Conservation (phyloP, 2,113 vertebrate species). For the Cygnus buccinator region DNA sequence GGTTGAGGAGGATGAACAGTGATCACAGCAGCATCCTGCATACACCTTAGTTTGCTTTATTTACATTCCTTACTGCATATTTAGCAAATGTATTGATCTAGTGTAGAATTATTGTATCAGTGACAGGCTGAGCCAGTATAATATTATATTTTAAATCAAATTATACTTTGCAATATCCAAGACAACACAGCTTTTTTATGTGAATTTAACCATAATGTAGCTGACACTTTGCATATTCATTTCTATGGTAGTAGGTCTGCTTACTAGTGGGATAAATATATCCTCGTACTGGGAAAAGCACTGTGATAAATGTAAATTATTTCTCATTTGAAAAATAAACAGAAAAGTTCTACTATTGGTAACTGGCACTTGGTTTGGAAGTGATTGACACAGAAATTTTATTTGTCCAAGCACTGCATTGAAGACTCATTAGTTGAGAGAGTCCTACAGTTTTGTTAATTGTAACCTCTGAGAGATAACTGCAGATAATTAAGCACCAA, state of each 20-base stretch:
- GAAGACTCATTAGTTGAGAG: constrained; percentile 4
- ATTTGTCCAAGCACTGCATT: background rate
- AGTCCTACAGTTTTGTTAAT: background rate
- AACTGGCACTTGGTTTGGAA: background rate
- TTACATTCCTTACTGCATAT: background rate
- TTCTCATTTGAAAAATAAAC: background rate
- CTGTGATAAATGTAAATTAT: background rate
- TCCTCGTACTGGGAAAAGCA: background rate
- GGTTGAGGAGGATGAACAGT: background rate
- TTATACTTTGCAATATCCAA: background rate
- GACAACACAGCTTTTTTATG: background rate
- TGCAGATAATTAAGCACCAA: background rate
- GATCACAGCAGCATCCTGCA: background rate
- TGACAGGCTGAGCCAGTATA: background rate
- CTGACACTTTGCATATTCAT: background rate
- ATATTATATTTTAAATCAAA: background rate
- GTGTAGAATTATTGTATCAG: background rate
- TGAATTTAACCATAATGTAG: background rate
- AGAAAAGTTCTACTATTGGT: background rate
- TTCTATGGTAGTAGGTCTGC: background rate
- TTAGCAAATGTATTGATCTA: background rate
- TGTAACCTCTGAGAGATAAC: constrained; percentile 3
- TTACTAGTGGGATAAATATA: background rate
- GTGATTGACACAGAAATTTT: background rate
- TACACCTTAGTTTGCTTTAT: background rate